Conservation (phyloP, 2,113 vertebrate species). For the Nibea coibor region DNA sequence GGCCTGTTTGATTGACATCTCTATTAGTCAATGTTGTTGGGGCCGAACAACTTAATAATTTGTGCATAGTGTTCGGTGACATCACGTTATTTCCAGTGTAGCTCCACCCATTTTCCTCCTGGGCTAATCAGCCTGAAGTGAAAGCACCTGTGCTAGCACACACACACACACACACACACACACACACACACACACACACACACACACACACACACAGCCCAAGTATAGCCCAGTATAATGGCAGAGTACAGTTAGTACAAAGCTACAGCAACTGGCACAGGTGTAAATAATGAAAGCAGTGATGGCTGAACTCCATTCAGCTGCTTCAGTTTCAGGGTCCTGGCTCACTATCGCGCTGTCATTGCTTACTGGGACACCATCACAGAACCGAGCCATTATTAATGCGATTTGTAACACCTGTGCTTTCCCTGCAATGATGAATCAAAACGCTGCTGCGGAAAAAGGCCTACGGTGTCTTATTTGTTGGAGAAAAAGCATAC, state of each 20-base stretch:
- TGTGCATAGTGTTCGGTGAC: neutral
- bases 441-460: neutral
- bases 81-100: neutral
- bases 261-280: neutral
- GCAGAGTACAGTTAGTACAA: neutral
- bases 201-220: neutral
- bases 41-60: neutral
- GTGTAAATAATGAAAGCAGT: neutral
- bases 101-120: neutral
- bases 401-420: neutral
- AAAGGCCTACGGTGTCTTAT: neutral
- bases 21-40: neutral
- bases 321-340: neutral
- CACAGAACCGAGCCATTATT: neutral
- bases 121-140: neutral
- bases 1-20: slow-evolving; percentile 33
- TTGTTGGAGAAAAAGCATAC: neutral
- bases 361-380: neutral
- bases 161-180: no score
- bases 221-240: no score
- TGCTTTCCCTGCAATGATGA: neutral
- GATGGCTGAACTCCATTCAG: neutral
- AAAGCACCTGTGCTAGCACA: neutral
- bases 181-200: no score
- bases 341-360: neutral